These are phyloP conservation scores for Allophyes oxyacanthae DNA, from an alignment of 2,888 invertebrate species.

Conservation along the genomic window DNA sequence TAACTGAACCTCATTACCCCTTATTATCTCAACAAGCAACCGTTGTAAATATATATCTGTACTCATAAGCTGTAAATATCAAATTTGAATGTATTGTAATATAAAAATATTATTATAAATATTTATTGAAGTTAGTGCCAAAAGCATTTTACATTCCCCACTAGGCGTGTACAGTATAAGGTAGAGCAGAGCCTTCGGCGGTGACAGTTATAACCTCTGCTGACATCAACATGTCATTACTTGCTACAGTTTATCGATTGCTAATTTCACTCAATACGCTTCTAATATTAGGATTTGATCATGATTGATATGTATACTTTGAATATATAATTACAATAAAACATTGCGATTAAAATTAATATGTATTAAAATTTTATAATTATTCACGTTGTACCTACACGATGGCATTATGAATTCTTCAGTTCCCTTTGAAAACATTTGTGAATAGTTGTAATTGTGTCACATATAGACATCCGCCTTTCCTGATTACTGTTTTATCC, in stretches of 20 bases:
- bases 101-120: constrained; percentile 77
- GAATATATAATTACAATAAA: constrained; percentile 46
- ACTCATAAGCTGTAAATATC: constrained; percentile 85
- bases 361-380: constrained; percentile 54
- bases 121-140: constrained; percentile 88
- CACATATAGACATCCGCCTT: constrained; percentile 60
- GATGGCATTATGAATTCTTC: constrained; percentile 23
- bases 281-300: constrained; percentile 75
- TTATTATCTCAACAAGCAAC: constrained; percentile 65
- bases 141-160: constrained; percentile 82
- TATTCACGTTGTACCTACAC: constrained; percentile 53
- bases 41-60: constrained; percentile 78
- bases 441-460: constrained; percentile 57
- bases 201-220: constrained; percentile 44
- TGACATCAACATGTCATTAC: constrained; percentile 49
- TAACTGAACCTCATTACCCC: constrained; percentile 66
- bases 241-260: constrained; percentile 61
- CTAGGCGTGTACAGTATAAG: constrained; percentile 71
- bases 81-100: constrained; percentile 80
- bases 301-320: constrained; percentile 52
- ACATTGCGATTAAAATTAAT: constrained; percentile 52
- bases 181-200: constrained; percentile 55
- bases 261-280: constrained; percentile 75
- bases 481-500: constrained; percentile 58
- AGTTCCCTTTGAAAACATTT: constrained; percentile 37